These are phyloP conservation scores for Nesoenas mayeri DNA, from an alignment of 2,113 vertebrate genomes.

Conservation along the genomic window DNA sequence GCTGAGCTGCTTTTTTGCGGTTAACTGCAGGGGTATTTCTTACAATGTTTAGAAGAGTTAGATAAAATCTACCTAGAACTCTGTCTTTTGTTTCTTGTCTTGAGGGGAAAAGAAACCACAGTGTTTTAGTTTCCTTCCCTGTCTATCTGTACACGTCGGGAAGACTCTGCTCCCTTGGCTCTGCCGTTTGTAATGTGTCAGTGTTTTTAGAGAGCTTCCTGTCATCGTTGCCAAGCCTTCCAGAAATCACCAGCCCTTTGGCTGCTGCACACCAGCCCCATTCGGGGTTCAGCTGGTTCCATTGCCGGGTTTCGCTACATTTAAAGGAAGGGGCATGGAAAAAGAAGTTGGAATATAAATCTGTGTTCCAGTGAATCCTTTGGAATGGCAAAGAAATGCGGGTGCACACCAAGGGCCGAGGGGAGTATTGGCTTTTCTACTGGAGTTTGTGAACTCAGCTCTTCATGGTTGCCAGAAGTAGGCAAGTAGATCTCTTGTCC, in stretches of 20 bases:
- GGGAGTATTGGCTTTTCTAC: neutral
- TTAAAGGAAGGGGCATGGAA: neutral
- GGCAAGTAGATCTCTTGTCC: neutral
- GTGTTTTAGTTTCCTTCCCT: neutral
- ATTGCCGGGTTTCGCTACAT: neutral
- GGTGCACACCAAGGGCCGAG: neutral
- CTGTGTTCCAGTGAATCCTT: neutral
- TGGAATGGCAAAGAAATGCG: neutral
- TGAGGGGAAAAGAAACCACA: neutral
- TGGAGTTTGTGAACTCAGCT: neutral
- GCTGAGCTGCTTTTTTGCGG: neutral
- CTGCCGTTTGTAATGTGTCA: neutral
- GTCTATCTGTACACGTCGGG: rapidly evolving
- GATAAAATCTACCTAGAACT: neutral
- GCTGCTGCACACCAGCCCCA: neutral
- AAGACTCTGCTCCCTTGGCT: neutral
- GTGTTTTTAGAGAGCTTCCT: neutral
- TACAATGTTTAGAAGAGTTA: neutral
- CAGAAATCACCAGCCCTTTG: neutral
- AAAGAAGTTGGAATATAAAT: neutral
- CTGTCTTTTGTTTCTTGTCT: neutral
- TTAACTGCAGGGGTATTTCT: neutral
- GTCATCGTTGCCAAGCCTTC: neutral
- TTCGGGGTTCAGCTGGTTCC: neutral
- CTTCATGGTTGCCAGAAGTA: neutral